Conservation (phyloP, 2,113 vertebrate genomes). For the Sula dactylatra region DNA sequence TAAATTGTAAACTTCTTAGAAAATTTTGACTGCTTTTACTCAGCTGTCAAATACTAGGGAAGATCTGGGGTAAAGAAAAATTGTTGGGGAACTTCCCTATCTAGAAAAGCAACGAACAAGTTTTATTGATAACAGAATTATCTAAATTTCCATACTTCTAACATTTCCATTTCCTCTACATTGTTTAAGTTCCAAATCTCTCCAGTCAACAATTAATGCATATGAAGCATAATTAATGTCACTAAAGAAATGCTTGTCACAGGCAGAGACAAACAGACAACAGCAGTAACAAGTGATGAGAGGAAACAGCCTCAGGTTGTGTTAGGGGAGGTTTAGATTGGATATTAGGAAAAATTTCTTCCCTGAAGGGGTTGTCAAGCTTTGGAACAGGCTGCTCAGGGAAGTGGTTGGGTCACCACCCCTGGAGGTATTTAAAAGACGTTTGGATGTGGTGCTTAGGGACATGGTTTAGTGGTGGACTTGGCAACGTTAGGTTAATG, state of each 20-base stretch:
- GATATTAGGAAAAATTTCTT: background rate
- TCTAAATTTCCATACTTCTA: background rate
- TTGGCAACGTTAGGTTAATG: background rate
- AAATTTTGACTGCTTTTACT: background rate
- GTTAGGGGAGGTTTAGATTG: background rate
- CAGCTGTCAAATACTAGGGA: background rate
- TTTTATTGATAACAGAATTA: background rate
- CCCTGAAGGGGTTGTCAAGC: background rate
- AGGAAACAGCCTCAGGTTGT: background rate
- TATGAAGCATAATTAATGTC: background rate
- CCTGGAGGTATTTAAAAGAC: background rate
- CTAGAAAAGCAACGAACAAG: background rate
- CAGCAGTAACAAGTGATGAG: background rate
- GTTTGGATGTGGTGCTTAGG: background rate
- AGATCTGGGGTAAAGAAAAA: background rate
- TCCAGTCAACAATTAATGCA: background rate
- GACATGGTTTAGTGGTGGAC: background rate
- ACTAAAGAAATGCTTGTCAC: background rate
- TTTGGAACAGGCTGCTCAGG: background rate
- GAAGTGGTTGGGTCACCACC: background rate
- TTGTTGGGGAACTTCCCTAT: background rate
- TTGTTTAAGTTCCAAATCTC: background rate
- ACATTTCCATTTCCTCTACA: background rate
- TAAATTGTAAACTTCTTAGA: background rate
- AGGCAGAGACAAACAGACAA: background rate